Base-by-base conservation (phyloP, 1,140 invertebrate genomes). In the Orussus abietinus region DNA sequence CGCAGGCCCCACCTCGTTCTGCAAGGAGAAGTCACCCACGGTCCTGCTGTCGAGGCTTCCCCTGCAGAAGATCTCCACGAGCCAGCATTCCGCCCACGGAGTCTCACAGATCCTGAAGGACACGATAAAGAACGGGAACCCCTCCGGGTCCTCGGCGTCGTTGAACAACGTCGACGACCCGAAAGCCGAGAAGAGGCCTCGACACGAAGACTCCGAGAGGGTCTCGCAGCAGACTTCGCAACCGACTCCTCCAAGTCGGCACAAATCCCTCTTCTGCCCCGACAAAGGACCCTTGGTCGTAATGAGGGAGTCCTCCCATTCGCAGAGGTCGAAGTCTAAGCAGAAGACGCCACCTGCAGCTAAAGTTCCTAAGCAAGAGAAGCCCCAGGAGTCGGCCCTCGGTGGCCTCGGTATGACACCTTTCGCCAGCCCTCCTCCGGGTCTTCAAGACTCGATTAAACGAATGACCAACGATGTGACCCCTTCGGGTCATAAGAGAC, bases 211-310 rank as follows among this genome's bases (percentile, higher is more conserved):
- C 2, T 7, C 28, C 5, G 46, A 51, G 2, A 63, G 2, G 29
- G 29, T 34, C 38, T 37, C 5, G 30, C 12, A 51, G 17, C 14
- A 49, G 21, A 45, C 49, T 9, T 19, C 40, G 2, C 59, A 62
- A 19, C 43, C 51, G 3, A 45, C 51, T 5, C 48, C 50, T 30
- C 37, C 35, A 7, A 30, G 31, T 0, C 61, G 62, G 35, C 58
- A 65, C 2, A 69, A 59, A 30, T 75, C 72, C 1, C 38, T 75
- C 0, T 80, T 80, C 45, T 78, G 77, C 32, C 78, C 78, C 0
- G 75, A 77, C 38, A 75, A 75, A 52, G 53, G 63, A 7, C 51
- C 63, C 58, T 22, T 51, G 53, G 30, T 43, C 47, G 59, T 10
- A 45, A 39, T n/a, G n/a, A n/a, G n/a, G 35, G 53, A 62, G 20